Evolutionary conservation across 2,797 vertebrate species (phyloP).

Genomic region (Sylvilagus floridanus): DNA sequence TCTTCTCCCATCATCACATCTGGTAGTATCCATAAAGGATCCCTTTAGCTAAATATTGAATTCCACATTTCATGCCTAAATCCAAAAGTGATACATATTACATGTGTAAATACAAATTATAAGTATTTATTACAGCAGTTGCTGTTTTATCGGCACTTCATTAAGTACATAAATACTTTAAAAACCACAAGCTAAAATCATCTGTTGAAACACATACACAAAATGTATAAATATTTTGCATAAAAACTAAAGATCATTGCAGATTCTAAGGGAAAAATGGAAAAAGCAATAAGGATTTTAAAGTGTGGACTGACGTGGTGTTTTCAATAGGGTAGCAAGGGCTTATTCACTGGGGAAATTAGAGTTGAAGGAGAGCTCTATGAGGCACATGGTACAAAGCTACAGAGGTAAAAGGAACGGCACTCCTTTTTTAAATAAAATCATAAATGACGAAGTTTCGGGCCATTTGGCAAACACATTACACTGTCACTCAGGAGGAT

Average conservation of each 20-base stretch:
- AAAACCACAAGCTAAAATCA: not conserved
- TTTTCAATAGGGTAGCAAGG: not conserved
- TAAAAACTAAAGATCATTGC: not conserved
- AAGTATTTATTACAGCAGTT: not conserved
- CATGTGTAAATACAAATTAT: not conserved
- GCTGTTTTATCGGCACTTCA: not conserved
- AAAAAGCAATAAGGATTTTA: not conserved
- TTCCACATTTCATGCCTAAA: not conserved
- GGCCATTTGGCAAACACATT: not conserved
- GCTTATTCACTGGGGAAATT: conserved; percentile 3
- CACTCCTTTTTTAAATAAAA: not conserved
- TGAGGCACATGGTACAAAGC: not conserved
- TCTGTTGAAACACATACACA: not conserved
- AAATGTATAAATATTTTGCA: not conserved
- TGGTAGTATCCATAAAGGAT: not conserved
- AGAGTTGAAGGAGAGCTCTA: not conserved
- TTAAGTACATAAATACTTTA: not conserved
- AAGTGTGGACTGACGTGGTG: fast-evolving
- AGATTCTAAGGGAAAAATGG: not conserved
- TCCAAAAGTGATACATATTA: not conserved
- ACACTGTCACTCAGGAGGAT: not conserved
- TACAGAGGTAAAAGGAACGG: not conserved
- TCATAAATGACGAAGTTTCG: not conserved
- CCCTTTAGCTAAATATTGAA: not conserved
- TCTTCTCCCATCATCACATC: not conserved